Conservation (phyloP, 1,140 invertebrate species). For the Drosophila hydei region DNA sequence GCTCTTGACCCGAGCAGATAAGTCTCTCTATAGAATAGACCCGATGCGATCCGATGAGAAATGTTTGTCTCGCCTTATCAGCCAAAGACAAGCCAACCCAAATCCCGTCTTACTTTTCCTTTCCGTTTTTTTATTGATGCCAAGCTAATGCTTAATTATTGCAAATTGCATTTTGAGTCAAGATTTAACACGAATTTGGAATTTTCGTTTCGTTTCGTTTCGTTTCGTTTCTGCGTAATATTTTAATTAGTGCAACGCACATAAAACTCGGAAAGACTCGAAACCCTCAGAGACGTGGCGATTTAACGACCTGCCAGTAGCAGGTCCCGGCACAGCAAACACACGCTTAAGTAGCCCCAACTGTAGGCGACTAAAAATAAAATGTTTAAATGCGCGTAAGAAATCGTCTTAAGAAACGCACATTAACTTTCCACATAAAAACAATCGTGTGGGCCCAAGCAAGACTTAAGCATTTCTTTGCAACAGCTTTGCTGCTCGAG, state of each 20-base stretch:
- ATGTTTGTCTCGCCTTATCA: constrained; percentile 22
- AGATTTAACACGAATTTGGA: constrained; percentile 69
- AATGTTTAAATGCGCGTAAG: constrained; percentile 60
- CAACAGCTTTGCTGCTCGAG: constrained; percentile 14
- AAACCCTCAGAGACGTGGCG: constrained; percentile 48
- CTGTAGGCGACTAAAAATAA: constrained; percentile 45
- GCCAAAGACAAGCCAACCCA: background rate
- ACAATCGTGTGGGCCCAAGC: constrained; percentile 24
- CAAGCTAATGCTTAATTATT: constrained; percentile 75
- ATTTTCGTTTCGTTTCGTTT: background rate
- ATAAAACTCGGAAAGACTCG: constrained; percentile 54
- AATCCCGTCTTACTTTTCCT: background rate
- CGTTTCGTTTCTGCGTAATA: constrained; percentile 64
- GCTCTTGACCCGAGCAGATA: constrained; percentile 59
- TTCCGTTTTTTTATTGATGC: background rate
- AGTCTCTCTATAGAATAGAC: no score
- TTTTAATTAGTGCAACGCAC: constrained; percentile 74
- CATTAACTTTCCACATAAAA: constrained; percentile 65
- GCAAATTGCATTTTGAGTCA: constrained; percentile 73
- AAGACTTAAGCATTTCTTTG: constrained; percentile 24
- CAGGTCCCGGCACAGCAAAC: constrained; percentile 22
- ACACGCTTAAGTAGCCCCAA: constrained; percentile 13
- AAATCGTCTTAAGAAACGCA: constrained; percentile 64
- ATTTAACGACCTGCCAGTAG: constrained; percentile 75
- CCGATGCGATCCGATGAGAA: no score